Conservation (phyloP, 2,113 vertebrate species). For the Pseudopipra pipra region DNA sequence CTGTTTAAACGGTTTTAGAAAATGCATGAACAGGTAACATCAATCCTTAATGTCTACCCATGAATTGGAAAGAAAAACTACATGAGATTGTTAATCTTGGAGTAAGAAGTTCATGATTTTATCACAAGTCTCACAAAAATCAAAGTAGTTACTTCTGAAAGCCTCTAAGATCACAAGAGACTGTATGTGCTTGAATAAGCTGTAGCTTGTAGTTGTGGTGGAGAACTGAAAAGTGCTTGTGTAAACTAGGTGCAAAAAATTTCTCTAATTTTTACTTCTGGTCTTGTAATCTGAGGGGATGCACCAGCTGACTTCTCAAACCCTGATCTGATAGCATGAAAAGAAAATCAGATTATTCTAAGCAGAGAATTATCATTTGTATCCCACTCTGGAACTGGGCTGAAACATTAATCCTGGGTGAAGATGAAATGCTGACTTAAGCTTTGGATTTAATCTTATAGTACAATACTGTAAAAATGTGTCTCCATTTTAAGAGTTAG, state of each 20-base stretch:
- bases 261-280: not conserved
- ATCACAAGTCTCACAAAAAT: not conserved
- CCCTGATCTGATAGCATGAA: not conserved
- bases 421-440: constrained; percentile 1
- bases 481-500: not conserved
- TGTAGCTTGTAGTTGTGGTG: not conserved
- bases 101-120: not conserved
- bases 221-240: not conserved
- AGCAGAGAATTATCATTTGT: not conserved
- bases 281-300: not conserved
- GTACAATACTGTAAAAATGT: not conserved
- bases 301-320: not conserved
- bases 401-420: constrained; percentile 17
- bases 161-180: not conserved
- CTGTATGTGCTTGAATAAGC: not conserved
- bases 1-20: not conserved
- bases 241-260: not conserved
- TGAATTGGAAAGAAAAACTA: not conserved
- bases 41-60: not conserved
- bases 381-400: not conserved
- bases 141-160: not conserved
- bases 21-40: not conserved
- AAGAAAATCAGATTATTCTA: constrained; percentile 1
- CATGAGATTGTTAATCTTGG: not conserved
- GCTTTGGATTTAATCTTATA: constrained; percentile 3